Base-by-base conservation (phyloP, 2,113 vertebrate genomes). In the Rallus limicola region DNA sequence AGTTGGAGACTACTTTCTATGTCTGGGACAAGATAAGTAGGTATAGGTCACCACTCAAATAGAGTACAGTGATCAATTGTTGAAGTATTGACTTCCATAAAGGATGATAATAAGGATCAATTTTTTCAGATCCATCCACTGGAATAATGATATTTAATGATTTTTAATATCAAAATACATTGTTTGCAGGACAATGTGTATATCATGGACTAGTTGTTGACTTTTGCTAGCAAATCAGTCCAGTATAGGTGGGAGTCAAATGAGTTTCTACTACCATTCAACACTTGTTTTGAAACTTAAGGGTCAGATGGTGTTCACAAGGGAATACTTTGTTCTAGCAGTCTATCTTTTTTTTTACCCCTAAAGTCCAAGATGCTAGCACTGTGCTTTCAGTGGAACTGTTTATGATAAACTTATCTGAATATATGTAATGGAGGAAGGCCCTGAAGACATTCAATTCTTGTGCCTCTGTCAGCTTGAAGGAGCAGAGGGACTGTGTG, bases 381-480 rank as follows among this genome's bases (percentile, higher is more conserved):
- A 23, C 59, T 58, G 29, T 63, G 52, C 68, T 90, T 81, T 42
- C 72, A 82, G 64, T 71, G 69, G 64, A 88, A 68, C 31, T 75
- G 28, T 90, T 90, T 38, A 28, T 62, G 23, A 70, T 92, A 88
- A 93, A 86, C 60, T 78, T 81, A 53, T 25, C 64, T 64, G 79
- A 83, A 70, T 83, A 31, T 48, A 34, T 33, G 46, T 81, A 68
- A 60, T 60, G 58, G 33, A 56, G 76, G 38, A 83, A 84, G 48
- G 64, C 76, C 76, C 82, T 68, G 52, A 88, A 70, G 88, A 42
- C 72, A 40, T 71, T 60, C 0, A 2, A 46, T 38, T 65, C 28
- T 55, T 60, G 26, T 81, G 71, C 52, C 42, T 82, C 26, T 96
- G 92, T 60, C 93, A 96, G 88, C 65, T 78, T 93, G 88, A 94